Evolutionary conservation across 2,113 vertebrate genomes (phyloP).

Genomic region (Pterocles burchelli): DNA sequence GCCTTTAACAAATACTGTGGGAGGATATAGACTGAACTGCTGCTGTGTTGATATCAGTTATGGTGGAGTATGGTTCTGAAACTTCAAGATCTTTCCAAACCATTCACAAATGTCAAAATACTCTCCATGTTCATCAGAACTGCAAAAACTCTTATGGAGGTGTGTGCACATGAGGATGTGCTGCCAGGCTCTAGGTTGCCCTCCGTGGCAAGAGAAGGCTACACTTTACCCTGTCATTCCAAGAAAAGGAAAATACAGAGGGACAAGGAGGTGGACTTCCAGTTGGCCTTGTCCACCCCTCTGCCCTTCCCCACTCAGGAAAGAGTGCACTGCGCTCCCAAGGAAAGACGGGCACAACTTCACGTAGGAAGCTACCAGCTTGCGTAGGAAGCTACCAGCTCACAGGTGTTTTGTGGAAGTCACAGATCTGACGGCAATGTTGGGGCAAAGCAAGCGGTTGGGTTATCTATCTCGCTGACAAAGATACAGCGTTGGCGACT

Average conservation of each 20-base stretch:
- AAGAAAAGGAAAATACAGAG: neutral
- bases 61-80: neutral
- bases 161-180: neutral
- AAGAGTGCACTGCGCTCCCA: neutral
- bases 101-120: neutral
- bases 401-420: neutral
- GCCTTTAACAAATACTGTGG: neutral
- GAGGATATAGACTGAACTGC: neutral
- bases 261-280: neutral
- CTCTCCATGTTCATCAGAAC: neutral
- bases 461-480: neutral
- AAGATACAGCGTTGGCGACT: neutral
- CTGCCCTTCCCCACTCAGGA: neutral
- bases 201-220: neutral
- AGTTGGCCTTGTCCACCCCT: neutral
- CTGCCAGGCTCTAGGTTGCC: neutral
- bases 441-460: neutral
- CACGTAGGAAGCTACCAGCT: neutral
- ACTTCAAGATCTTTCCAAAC: neutral
- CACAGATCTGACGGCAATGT: rapidly evolving
- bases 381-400: neutral
- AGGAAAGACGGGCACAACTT: neutral
- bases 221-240: neutral
- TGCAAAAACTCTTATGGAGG: neutral
- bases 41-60: neutral